These are phyloP conservation scores for Chaenogobius annularis DNA, from an alignment of 2,113 vertebrate genomes.

Conservation along the genomic window DNA sequence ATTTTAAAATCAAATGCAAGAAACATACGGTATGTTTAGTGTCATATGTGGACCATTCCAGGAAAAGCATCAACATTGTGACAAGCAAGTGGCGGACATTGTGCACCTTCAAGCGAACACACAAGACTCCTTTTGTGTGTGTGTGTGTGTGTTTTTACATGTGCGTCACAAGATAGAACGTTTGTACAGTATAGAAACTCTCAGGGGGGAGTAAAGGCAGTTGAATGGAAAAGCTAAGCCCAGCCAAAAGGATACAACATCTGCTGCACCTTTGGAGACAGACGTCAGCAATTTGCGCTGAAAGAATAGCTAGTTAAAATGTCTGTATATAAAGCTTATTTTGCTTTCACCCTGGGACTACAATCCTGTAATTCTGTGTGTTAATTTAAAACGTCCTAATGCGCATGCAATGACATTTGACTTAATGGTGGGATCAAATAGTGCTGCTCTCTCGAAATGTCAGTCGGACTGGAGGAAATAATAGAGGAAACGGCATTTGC, in stretches of 20 bases:
- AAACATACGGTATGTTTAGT: too few species aligned
- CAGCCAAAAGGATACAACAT: conserved; percentile 72
- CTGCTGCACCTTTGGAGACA: conserved; percentile 68
- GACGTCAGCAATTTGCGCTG: conserved; percentile 66
- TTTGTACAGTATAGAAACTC: conserved; percentile 55
- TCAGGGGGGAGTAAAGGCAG: conserved; percentile 56
- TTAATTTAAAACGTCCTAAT: conserved; percentile 56
- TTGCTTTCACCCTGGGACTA: conserved; percentile 20
- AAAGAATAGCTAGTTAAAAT: conserved; percentile 59
- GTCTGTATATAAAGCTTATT: conserved; percentile 17
- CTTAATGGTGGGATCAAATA: conserved; percentile 53
- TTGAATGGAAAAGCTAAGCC: conserved; percentile 61
- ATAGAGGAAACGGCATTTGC: conserved; percentile 38
- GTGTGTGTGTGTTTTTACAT: conserved; percentile 42
- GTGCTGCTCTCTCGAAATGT: conserved; percentile 61
- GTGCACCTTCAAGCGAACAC: background rate
- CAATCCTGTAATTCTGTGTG: conserved; percentile 33
- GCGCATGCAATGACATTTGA: conserved; percentile 57
- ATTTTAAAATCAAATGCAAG: too few species aligned
- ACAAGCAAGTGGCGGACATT: too few species aligned
- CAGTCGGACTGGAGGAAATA: conserved; percentile 46
- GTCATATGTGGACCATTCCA: too few species aligned
- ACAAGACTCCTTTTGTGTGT: conserved; percentile 39
- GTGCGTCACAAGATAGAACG: conserved; percentile 35
- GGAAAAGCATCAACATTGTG: too few species aligned